Percentiles rank a stretch among this genome's conserved stretches.
phyloP scores from a whole-genome alignment of 2,888 invertebrate species.

The Allacma fusca region DNA sequence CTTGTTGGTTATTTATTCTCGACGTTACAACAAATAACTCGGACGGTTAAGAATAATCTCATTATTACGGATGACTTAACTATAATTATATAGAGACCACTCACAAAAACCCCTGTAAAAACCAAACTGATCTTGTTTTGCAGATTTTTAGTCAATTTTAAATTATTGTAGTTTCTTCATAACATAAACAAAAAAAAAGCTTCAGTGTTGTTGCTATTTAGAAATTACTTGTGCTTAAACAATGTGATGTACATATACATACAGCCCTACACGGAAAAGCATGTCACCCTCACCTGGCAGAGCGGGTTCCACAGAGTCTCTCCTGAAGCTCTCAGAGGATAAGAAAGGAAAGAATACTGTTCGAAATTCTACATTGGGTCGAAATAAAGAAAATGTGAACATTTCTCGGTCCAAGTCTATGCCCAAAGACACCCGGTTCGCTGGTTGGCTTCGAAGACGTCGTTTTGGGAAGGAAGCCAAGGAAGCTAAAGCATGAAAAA shows the following conservation, averaged over 20 bases:
- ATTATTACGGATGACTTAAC: too few relatives aligned
- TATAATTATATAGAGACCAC: too few relatives aligned
- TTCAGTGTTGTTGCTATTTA: not conserved
- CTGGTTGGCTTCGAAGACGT: conserved; percentile 74
- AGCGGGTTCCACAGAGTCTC: conserved; percentile 48
- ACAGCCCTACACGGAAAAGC: conserved; percentile 51
- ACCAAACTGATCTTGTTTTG: too few relatives aligned
- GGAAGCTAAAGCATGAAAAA: conserved; percentile 28
- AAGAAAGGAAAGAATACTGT: conserved; percentile 7
- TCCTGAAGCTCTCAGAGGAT: conserved; percentile 37
- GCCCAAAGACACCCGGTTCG: conserved; percentile 75
- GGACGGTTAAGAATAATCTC: too few relatives aligned
- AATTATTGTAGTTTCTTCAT: too few relatives aligned
- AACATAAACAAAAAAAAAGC: too few relatives aligned
- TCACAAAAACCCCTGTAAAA: too few relatives aligned
- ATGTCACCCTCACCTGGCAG: conserved; percentile 45
- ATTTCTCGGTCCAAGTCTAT: conserved; percentile 72
- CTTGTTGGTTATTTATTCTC: too few relatives aligned
- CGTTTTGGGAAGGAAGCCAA: conserved; percentile 37
- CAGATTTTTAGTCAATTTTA: too few relatives aligned
- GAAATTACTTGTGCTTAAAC: not conserved
- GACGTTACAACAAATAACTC: too few relatives aligned
- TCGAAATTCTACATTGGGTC: conserved; percentile 30
- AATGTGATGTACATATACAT: not conserved
- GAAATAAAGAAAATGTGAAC: conserved; percentile 27